A percentile compares a stretch with the other conserved stretches of the same genome.
Conservation (phyloP, 2,797 vertebrate species). For the Coendou prehensilis region DNA sequence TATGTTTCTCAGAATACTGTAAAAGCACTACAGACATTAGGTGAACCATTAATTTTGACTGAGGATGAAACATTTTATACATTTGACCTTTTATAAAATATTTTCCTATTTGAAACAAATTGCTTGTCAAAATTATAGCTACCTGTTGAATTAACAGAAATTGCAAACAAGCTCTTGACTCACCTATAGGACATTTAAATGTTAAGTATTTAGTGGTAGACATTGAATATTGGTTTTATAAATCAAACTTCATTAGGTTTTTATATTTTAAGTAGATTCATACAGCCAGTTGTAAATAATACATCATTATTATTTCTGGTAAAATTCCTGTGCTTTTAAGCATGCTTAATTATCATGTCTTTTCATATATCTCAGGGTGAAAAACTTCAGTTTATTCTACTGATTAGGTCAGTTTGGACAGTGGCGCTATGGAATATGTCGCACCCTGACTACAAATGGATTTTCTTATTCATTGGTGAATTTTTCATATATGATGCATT, state of each 20-base stretch:
- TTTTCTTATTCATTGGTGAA: slow-evolving; percentile 25
- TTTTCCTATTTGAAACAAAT: slow-evolving; percentile 79
- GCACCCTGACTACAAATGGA: not conserved
- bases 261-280: slow-evolving; percentile 78
- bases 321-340: slow-evolving; percentile 77
- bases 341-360: slow-evolving; percentile 70
- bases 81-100: slow-evolving; percentile 87
- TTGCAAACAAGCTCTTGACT: slow-evolving; percentile 84
- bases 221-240: slow-evolving; percentile 80
- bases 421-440: not conserved
- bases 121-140: slow-evolving; percentile 80
- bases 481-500: not conserved
- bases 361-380: not conserved
- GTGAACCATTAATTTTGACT: slow-evolving; percentile 83
- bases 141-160: slow-evolving; percentile 74
- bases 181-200: slow-evolving; percentile 83
- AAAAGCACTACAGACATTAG: slow-evolving; percentile 86
- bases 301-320: slow-evolving; percentile 77
- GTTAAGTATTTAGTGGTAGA: slow-evolving; percentile 79
- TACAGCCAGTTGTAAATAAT: slow-evolving; percentile 71
- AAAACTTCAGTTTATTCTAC: slow-evolving; percentile 3
- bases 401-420: slow-evolving; percentile 46
- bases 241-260: slow-evolving; percentile 83
- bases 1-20: slow-evolving; percentile 78
- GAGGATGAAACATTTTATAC: slow-evolving; percentile 81